Evolutionary conservation across 2,113 vertebrate species (phyloP), one percentile per base, ranked within the genome.

Genomic region (Puffinus mauretanicus): DNA sequence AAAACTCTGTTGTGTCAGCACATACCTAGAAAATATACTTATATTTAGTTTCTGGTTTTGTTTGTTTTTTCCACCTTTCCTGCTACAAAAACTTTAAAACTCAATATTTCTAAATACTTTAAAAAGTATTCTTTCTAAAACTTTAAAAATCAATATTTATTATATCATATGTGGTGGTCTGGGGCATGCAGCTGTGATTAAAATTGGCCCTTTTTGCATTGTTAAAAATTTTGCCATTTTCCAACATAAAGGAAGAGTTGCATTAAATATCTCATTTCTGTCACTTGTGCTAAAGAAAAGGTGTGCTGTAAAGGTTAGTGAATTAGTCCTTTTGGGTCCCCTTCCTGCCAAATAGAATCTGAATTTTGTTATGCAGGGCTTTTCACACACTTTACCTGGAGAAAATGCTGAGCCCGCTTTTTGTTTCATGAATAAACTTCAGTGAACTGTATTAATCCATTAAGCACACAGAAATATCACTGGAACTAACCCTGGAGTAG

Each of bases 361-460:
- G 70, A 91, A 88, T 94, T 36, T 20, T 55, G 69, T 89, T 61
- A 24, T 18, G 34, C 25, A 88, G 30, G 22, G 13, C 18, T 93
- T 93, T 92, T 70, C 86, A 82, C 70, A 66, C 38, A 62, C 79
- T 96, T 87, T 88, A 36, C 57, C 91, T 42, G 38, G 40, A 91
- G 64, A 84, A 97, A 97, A 51, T 86, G 75, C 82, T 97, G 91
- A 97, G 40, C 46, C 14, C 2, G 9, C 29, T 83, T 97, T 95
- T 36, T 93, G 21, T 94, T 85, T 94, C 73, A 55, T 93, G 78
- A 94, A 95, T 92, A 95, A 96, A 97, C 80, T 96, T 94, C 51
- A 76, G 29, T 82, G 90, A 83, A 93, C 73, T 85, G 40, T 66
- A 95, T 82, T 64, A 95, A 97, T 90, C 95, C 66, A 77, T 96